Evolutionary conservation across 2,888 invertebrate species (phyloP), one percentile per base, ranked within the genome.

Genomic region (Eulithis prunata): DNA sequence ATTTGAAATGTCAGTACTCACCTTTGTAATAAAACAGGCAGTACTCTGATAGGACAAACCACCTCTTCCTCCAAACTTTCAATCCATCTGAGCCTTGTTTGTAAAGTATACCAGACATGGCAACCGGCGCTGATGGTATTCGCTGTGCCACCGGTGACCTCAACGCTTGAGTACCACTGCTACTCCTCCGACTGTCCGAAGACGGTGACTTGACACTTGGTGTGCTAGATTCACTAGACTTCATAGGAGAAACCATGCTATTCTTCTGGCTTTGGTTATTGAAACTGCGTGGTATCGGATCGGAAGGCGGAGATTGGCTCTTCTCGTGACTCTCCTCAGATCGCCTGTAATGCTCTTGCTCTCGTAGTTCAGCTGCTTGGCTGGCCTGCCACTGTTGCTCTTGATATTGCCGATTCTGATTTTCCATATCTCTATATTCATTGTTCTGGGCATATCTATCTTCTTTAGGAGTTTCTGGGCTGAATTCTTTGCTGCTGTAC

Each of bases 11-110:
- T 6, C 32, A 13, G 3, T 64, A 88, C 93, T 92, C 86, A 97
- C 97, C 96, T 95, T 98, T 98, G 88, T 98, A 98, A 84, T 98
- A 98, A 91, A 98, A 98, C 69, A 98, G 94, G 83, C 98, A 98
- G 87, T 97, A 98, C 85, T 98, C 98, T 41, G 98, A 97, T 63
- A 98, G 93, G 49, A 98, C 98, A 91, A 98, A 98, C 98, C 98
- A 98, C 68, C 98, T 95, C 84, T 97, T 97, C 84, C 98, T 96
- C 98, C 98, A 98, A 51, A 98, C 95, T 94, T 98, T 98, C 3
- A 98, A 93, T 7, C 98, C 98, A 81, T 98, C 97, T 45, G 97
- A 97, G 60, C 98, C 98, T 91, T 98, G 97, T 83, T 98, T 98
- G 87, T 97, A 96, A 57, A 98, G 92, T 96, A 98, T 97, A 21